Evolutionary conservation across 1,140 invertebrate species (phyloP).

Genomic region (Penaeus japonicus): DNA sequence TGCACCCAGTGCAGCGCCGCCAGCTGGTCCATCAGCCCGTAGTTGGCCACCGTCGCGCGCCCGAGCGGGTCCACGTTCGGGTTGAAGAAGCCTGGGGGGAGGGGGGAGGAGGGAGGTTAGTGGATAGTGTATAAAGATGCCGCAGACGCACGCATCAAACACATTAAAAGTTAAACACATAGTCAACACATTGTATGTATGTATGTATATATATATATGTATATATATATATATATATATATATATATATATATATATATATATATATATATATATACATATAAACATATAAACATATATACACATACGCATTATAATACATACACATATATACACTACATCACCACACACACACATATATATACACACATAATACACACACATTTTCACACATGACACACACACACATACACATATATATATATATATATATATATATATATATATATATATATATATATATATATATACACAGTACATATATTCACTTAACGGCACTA

Average conservation of each 20-base stretch:
- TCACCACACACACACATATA: background rate
- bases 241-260: background rate
- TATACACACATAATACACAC: background rate
- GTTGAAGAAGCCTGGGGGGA: background rate
- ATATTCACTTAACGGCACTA: background rate
- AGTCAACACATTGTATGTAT: background rate
- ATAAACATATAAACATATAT: background rate
- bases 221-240: conserved; percentile 15
- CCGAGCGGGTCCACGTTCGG: conserved; percentile 18
- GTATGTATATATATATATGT: background rate
- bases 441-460: conserved; percentile 6
- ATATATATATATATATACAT: background rate
- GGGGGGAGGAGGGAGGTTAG: background rate
- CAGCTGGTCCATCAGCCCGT: conserved; percentile 62
- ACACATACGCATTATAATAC: background rate
- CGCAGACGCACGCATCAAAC: background rate
- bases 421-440: background rate
- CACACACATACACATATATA: background rate
- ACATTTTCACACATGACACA: background rate
- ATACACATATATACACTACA: background rate
- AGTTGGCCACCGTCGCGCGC: conserved; percentile 57
- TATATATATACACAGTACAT: too few relatives aligned
- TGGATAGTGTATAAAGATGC: background rate
- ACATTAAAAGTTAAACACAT: background rate
- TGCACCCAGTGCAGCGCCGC: conserved; percentile 61